A percentile compares a stretch with the other conserved stretches of the same genome.
Evolutionary conservation across 35 echinoderm and acorn worm genomes (phyloP).

Genomic region (Lytechinus pictus): DNA sequence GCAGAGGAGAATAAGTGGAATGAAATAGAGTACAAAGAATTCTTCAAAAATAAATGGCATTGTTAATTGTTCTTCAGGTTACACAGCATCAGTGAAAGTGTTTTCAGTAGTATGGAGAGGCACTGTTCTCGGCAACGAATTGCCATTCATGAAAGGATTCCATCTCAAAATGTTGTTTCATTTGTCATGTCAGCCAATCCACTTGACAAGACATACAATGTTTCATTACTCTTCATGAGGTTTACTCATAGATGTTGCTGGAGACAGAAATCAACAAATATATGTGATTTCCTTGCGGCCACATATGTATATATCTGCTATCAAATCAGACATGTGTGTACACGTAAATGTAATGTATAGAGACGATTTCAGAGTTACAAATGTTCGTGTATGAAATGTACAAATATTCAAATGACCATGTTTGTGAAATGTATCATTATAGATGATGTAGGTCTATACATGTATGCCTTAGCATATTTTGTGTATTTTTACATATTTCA

Average conservation of each 20-base stretch:
- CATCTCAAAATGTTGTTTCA: background rate
- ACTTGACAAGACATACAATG: background rate
- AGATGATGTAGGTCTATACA: too few relatives aligned
- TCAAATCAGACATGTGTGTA: too few relatives aligned
- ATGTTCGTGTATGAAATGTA: too few relatives aligned
- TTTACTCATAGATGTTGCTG: background rate
- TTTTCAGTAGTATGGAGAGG: background rate
- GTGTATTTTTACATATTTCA: too few relatives aligned
- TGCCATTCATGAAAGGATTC: background rate
- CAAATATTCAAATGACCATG: too few relatives aligned
- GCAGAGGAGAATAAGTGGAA: conserved; percentile 45
- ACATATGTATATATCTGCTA: too few relatives aligned
- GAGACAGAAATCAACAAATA: background rate
- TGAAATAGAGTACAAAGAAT: conserved; percentile 15
- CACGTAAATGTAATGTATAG: too few relatives aligned
- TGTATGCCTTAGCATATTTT: too few relatives aligned
- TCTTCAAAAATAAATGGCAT: conserved; percentile 31
- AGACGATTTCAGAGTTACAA: too few relatives aligned
- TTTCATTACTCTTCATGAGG: background rate
- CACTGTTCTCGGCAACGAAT: background rate
- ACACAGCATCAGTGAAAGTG: conserved; percentile 22
- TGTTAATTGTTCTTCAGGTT: background rate
- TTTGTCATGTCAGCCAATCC: background rate
- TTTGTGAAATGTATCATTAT: too few relatives aligned
- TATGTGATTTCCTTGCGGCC: background rate